Evolutionary conservation across 2,888 invertebrate genomes (phyloP).

Genomic region (Drosophila quinaria): DNA sequence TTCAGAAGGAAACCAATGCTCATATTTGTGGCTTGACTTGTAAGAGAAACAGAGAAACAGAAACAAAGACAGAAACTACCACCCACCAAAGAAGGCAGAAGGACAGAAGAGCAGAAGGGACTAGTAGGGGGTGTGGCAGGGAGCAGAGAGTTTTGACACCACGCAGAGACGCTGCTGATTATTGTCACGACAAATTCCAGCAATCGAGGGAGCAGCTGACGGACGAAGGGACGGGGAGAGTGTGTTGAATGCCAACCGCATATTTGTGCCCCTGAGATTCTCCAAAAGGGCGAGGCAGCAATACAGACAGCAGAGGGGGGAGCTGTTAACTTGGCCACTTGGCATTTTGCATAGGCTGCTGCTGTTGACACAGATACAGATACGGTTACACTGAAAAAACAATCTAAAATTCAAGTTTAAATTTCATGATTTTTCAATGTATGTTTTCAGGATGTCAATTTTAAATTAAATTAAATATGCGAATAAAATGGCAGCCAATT

Average conservation of each 20-base stretch:
- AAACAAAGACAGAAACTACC: slow-evolving; percentile 45
- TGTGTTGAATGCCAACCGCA: slow-evolving; percentile 35
- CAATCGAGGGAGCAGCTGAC: slow-evolving; percentile 61
- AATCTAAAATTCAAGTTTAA: no score
- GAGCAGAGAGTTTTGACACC: slow-evolving; percentile 65
- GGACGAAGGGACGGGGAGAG: background rate
- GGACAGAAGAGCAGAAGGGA: background rate
- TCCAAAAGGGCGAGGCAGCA: slow-evolving; percentile 14
- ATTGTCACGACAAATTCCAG: slow-evolving; percentile 83
- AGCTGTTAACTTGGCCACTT: slow-evolving; percentile 46
- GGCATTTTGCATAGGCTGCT: slow-evolving; percentile 68
- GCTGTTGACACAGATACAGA: slow-evolving; percentile 61
- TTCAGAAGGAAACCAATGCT: slow-evolving; percentile 31
- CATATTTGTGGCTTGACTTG: slow-evolving; percentile 58
- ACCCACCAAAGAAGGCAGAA: background rate
- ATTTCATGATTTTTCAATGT: no score
- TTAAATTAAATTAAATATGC: no score
- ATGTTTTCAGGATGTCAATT: no score
- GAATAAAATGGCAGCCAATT: no score
- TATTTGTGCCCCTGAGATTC: slow-evolving; percentile 60
- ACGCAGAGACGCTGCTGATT: slow-evolving; percentile 79
- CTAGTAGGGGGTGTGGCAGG: slow-evolving; percentile 5
- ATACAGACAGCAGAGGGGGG: background rate
- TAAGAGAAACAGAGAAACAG: slow-evolving; percentile 21
- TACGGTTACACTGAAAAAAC: no score